phyloP scores from a whole-genome alignment of 1,140 invertebrate genomes.

The Asbolus verrucosus region DNA sequence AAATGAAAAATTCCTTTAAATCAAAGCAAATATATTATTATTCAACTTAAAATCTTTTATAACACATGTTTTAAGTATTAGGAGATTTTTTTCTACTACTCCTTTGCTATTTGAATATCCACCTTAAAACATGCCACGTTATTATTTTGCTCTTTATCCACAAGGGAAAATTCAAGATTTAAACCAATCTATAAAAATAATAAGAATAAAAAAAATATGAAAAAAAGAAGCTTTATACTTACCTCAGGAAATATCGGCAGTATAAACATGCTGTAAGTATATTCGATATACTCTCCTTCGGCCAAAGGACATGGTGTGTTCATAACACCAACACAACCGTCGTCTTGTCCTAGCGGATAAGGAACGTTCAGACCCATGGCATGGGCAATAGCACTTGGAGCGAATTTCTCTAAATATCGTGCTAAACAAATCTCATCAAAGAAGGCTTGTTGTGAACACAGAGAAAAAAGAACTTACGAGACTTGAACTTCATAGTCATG shows the following conservation, averaged over 20 bases:
- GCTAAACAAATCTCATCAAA: too few species aligned
- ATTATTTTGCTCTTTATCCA: neutral
- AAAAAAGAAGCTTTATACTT: neutral
- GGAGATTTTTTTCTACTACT: too few species aligned
- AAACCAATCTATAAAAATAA: neutral
- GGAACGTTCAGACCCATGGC: slow-evolving; percentile 42
- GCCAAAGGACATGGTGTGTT: slow-evolving; percentile 53
- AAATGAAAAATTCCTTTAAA: too few species aligned
- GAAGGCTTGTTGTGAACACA: neutral
- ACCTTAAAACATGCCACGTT: slow-evolving; percentile 15
- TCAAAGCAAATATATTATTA: too few species aligned
- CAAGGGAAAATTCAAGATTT: neutral
- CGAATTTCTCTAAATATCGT: slow-evolving; percentile 27
- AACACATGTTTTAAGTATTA: too few species aligned
- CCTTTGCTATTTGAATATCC: neutral
- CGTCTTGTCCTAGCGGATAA: slow-evolving; percentile 48
- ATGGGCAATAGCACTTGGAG: slow-evolving; percentile 41
- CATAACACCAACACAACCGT: slow-evolving; percentile 48
- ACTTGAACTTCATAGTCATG: slow-evolving; percentile 10
- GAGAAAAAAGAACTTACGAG: too few species aligned
- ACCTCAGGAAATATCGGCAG: slow-evolving; percentile 43
- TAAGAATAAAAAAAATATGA: neutral
- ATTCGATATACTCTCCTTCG: slow-evolving; percentile 45
- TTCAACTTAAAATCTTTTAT: too few species aligned
- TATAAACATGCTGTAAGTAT: slow-evolving; percentile 41